Evolutionary conservation across 2,797 vertebrate genomes (phyloP).

Genomic region (Parauchenoglanis ngamensis): DNA sequence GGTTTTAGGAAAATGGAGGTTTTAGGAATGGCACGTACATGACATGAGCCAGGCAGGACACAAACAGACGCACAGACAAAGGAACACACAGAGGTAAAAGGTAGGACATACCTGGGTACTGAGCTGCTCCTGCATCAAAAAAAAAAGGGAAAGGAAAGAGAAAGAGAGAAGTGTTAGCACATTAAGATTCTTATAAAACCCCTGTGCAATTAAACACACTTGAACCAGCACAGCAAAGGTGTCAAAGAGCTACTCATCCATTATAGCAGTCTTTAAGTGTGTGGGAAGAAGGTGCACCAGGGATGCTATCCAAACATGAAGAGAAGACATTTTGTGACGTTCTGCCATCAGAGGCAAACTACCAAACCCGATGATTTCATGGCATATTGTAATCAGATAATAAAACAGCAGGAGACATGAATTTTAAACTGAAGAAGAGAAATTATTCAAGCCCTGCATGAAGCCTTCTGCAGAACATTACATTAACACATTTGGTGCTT

Average conservation of each 20-base stretch:
- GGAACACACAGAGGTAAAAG: conserved; percentile 47
- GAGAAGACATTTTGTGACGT: conserved; percentile 2
- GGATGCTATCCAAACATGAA: conserved; percentile 2
- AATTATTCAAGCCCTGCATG: conserved; percentile 26
- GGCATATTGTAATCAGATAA: conserved; percentile 34
- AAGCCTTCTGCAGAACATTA: conserved; percentile 43
- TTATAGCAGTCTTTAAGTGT: conserved; percentile 23
- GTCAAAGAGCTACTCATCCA: conserved; percentile 27
- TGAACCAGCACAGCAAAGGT: conserved; percentile 49
- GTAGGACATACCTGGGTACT: conserved; percentile 72
- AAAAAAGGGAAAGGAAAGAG: conserved; percentile 25
- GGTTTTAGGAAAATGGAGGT: conserved; percentile 20
- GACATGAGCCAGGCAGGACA: not conserved
- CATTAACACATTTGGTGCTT: conserved; percentile 37
- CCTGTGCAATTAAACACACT: conserved; percentile 28
- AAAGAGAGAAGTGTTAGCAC: conserved; percentile 62
- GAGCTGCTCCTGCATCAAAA: conserved; percentile 74
- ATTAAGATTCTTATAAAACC: conserved; percentile 29
- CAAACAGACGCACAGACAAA: conserved; percentile 31
- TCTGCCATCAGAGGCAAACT: not conserved
- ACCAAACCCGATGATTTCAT: conserved; percentile 20
- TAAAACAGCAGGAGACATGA: conserved; percentile 38
- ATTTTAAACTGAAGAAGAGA: conserved; percentile 34
- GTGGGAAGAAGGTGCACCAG: not conserved
- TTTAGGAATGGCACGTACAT: not conserved